Conservation (phyloP, 2,888 invertebrate genomes). For the Ptilodon capucinus region DNA sequence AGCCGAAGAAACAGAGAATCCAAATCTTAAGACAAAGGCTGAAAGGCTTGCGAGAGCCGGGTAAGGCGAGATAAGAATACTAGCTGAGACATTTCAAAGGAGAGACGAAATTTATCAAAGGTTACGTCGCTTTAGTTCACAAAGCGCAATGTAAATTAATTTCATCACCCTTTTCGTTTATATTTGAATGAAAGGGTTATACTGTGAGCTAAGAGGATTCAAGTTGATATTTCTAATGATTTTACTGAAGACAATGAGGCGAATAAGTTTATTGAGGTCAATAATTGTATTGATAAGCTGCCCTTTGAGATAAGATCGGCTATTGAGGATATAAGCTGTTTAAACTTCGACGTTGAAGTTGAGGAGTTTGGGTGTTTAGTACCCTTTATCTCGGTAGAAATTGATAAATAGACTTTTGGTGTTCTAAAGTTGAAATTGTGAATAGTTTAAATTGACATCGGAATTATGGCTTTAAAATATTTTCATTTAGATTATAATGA, state of each 20-base stretch:
- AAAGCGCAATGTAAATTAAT: slow-evolving; percentile 74
- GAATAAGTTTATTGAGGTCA: slow-evolving; percentile 17
- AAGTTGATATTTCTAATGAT: slow-evolving; percentile 52
- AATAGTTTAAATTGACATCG: not conserved
- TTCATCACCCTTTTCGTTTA: slow-evolving; percentile 63
- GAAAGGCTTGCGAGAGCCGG: slow-evolving; percentile 48
- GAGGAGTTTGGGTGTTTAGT: not conserved
- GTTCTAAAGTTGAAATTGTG: no score
- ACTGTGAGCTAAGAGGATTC: slow-evolving; percentile 47
- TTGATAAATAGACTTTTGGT: not conserved
- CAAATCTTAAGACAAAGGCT: slow-evolving; percentile 61
- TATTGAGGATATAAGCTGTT: slow-evolving; percentile 16
- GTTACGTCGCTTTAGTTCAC: slow-evolving; percentile 45
- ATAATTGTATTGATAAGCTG: slow-evolving; percentile 10
- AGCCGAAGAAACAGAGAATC: slow-evolving; percentile 51
- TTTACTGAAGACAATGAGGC: slow-evolving; percentile 29
- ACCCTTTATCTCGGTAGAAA: not conserved
- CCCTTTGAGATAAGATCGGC: slow-evolving; percentile 12
- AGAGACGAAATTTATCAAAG: slow-evolving; percentile 61
- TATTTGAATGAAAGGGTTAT: slow-evolving; percentile 53
- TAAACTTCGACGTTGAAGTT: slow-evolving; percentile 8
- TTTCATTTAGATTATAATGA: not conserved
- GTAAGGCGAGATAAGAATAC: slow-evolving; percentile 59
- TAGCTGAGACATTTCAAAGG: slow-evolving; percentile 41
- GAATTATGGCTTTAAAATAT: not conserved